These are phyloP conservation scores for Microplitis manilae DNA, from an alignment of 2,888 invertebrate species.

Conservation along the genomic window DNA sequence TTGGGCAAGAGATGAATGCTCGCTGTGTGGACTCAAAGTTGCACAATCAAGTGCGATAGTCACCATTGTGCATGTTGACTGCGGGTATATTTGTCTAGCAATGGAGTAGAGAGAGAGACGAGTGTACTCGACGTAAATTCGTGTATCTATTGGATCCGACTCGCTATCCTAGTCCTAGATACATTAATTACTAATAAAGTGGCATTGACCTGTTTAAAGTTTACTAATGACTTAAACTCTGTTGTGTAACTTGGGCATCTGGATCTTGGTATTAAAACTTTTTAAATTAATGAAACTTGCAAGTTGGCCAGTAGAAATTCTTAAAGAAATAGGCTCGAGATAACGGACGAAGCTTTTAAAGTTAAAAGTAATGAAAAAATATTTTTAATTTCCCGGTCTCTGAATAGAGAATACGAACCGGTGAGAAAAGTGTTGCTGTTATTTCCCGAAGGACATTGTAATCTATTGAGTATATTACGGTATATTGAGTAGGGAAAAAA, in stretches of 20 bases:
- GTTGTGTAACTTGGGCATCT: constrained; percentile 20
- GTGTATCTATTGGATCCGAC: neutral
- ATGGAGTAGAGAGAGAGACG: constrained; percentile 61
- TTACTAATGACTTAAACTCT: constrained; percentile 5
- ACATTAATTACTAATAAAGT: constrained; percentile 33
- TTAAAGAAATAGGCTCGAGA: constrained; percentile 12
- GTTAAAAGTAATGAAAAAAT: neutral
- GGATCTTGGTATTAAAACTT: constrained; percentile 69
- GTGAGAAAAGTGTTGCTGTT: constrained; percentile 46
- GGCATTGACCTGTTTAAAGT: constrained; percentile 7
- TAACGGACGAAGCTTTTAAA: neutral
- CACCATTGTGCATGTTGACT: constrained; percentile 56
- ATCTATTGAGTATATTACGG: too few species aligned
- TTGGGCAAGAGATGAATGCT: neutral
- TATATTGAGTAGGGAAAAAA: neutral
- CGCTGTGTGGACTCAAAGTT: constrained; percentile 13
- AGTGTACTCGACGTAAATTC: constrained; percentile 16
- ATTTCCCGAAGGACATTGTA: neutral
- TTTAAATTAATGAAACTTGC: constrained; percentile 68
- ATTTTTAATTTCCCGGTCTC: neutral
- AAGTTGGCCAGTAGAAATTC: constrained; percentile 24
- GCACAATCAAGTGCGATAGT: constrained; percentile 35
- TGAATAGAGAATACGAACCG: constrained; percentile 37
- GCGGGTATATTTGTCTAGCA: constrained; percentile 68
- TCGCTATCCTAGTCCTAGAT: constrained; percentile 34